phyloP scores from a whole-genome alignment of 2,113 vertebrate species.

The Eidolon helvum region DNA sequence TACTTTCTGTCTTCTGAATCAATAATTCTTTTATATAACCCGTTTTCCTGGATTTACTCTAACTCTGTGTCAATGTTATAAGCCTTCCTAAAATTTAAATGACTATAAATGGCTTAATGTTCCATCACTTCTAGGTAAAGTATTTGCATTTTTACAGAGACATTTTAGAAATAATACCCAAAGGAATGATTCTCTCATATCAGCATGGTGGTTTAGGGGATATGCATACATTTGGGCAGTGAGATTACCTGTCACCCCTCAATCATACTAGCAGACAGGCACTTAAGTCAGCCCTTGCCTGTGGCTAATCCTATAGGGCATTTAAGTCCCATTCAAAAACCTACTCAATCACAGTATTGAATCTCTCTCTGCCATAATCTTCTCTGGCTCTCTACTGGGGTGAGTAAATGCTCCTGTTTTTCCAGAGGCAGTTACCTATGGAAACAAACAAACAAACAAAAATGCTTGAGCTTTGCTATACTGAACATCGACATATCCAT shows the following conservation, averaged over 20 bases:
- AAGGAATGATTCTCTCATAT: constrained; percentile 57
- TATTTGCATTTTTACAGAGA: constrained; percentile 68
- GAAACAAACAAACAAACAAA: too few relatives aligned
- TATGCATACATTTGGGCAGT: constrained; percentile 47
- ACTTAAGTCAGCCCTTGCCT: neutral
- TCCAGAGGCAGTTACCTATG: neutral
- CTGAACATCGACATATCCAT: neutral
- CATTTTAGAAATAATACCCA: constrained; percentile 62
- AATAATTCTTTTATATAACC: constrained; percentile 50
- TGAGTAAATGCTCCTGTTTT: neutral
- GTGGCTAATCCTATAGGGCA: neutral
- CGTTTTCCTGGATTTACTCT: constrained; percentile 53
- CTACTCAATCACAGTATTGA: neutral
- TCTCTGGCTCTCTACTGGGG: neutral
- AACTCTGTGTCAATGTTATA: constrained; percentile 50
- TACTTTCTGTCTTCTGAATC: neutral
- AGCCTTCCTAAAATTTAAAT: constrained; percentile 67
- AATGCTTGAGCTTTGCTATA: neutral
- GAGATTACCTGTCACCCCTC: constrained; percentile 52
- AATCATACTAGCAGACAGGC: neutral
- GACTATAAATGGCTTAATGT: constrained; percentile 70
- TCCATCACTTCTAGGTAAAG: constrained; percentile 64
- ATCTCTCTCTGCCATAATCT: neutral
- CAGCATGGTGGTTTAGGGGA: constrained; percentile 18
- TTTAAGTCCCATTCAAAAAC: constrained; percentile 8